phyloP scores from a whole-genome alignment of 2,797 vertebrate species.

The Taeniopygia guttata region DNA sequence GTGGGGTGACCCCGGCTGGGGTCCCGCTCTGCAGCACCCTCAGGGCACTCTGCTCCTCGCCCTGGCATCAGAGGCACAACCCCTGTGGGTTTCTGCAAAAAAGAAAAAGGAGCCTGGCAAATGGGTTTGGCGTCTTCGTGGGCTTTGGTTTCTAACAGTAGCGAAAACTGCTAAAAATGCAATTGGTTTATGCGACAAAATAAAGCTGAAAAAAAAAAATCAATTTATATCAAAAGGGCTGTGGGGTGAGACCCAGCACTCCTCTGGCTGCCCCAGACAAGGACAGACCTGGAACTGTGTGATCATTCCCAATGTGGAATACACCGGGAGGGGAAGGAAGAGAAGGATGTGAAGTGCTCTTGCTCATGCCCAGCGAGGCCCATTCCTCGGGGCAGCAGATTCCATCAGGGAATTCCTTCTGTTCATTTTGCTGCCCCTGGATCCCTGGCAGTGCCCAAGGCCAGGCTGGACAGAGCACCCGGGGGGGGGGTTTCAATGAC shows the following conservation, averaged over 20 bases:
- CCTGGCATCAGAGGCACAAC: background rate
- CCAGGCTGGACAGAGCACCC: background rate
- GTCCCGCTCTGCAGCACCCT: background rate
- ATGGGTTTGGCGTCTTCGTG: background rate
- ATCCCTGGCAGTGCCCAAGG: background rate
- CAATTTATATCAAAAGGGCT: no score
- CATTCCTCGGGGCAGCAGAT: background rate
- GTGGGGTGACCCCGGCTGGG: background rate
- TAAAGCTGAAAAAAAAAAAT: background rate
- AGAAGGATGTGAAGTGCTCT: no score
- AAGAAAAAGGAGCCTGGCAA: background rate
- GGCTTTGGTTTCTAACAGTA: background rate
- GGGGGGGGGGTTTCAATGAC: background rate
- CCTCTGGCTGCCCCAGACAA: no score
- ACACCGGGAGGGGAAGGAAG: no score
- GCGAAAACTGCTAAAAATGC: background rate
- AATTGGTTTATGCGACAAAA: background rate
- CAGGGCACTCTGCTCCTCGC: background rate
- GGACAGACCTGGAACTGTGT: no score
- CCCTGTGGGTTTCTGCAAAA: fast-evolving
- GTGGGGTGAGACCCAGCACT: no score
- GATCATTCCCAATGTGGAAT: no score
- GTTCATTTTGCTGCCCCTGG: background rate
- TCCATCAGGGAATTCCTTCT: background rate
- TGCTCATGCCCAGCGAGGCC: background rate